Base-by-base conservation (phyloP, 2,888 invertebrate genomes). In the Nysson spinosus region DNA sequence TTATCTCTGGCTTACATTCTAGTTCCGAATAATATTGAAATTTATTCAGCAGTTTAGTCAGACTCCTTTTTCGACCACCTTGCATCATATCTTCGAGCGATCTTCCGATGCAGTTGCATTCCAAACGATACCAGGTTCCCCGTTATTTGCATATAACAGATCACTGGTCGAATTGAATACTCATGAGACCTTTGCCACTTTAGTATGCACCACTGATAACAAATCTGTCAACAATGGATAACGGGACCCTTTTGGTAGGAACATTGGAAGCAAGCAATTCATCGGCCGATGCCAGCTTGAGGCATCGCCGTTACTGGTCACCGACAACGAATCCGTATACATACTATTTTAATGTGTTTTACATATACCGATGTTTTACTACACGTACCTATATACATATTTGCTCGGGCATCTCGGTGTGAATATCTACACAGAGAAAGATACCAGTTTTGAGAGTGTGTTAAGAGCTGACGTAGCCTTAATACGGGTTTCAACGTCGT, bases 161-260 rank as follows among this genome's bases (percentile, higher is more conserved):
- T n/a, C n/a, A 4, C 6, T 44, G n/a, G 4, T 16, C 26, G 14
- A 24, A 5, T 7, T 44, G 67, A 54, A 64, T 67, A 64, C 67
- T 58, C 46, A 55, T 47, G 54, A 51, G 39, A 47, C 39, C 43
- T 30, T 42, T 43, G 11, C 26, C 28, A 42, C 51, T 61, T 46
- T 17, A 17, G 46, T 42, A 57, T 49, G 56, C 62, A 22, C 26
- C 43, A 61, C 64, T 51, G 66, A 66, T 62, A 68, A 56, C 57
- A 57, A 69, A 68, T 63, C 69, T 61, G 56, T 72, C 54, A 44
- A 70, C 69, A 69, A 70, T 63, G 65, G 61, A 24, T 75, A 75
- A 75, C 75, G 72, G 75, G 57, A 65, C 44, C 30, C 42, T 7
- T 44, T 34, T 28, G 34, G 17, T 12, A 26, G 28, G 42, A 30